Evolutionary conservation across 2,113 vertebrate species (phyloP).

Genomic region (Chelonoidis abingdonii): DNA sequence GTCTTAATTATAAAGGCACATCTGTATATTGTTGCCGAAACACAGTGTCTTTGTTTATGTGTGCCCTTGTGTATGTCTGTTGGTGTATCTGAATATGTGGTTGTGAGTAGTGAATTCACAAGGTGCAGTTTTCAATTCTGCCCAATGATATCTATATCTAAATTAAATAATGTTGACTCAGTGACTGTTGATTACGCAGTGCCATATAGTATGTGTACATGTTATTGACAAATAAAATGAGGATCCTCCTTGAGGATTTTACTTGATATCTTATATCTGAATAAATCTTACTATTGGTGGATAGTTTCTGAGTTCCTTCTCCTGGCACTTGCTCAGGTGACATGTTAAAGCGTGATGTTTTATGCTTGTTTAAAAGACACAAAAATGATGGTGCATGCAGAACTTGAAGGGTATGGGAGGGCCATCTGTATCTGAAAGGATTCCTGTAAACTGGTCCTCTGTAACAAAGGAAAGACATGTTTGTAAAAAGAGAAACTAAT

Average conservation of each 20-base stretch:
- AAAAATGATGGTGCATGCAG: background rate
- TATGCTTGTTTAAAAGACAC: background rate
- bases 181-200: background rate
- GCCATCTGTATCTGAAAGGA: background rate
- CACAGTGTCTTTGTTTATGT: background rate
- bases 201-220: background rate
- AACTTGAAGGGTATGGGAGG: background rate
- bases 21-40: background rate
- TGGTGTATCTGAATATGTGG: background rate
- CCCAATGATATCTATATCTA: background rate
- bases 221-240: background rate
- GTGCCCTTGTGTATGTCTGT: background rate
- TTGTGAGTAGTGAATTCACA: background rate
- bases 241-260: background rate
- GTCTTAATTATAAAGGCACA: background rate
- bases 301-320: background rate
- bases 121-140: background rate
- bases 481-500: background rate
- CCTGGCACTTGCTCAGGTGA: background rate
- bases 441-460: background rate
- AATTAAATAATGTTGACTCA: background rate
- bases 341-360: background rate
- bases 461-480: background rate
- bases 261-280: background rate
- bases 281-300: background rate